These are phyloP conservation scores for Silurus asotus DNA, from an alignment of 2,113 vertebrate genomes.

Conservation along the genomic window DNA sequence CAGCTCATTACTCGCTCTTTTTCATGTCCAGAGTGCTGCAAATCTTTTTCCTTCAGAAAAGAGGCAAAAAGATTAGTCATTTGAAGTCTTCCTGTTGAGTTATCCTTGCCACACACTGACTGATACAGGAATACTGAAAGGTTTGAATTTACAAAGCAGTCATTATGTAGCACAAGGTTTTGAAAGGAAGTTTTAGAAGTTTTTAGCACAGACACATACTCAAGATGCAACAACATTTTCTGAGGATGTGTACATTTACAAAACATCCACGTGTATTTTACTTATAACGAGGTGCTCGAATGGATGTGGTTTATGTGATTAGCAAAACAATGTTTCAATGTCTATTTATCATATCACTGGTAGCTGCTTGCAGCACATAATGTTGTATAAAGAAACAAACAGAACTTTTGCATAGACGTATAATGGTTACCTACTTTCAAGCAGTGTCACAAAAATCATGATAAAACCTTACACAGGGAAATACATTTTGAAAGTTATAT, in stretches of 20 bases:
- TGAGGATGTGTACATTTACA: background rate
- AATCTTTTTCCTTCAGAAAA: conserved; percentile 68
- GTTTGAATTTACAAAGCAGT: conserved; percentile 23
- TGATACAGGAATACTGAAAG: conserved; percentile 27
- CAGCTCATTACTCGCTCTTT: conserved; percentile 70
- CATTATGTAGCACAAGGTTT: conserved; percentile 20
- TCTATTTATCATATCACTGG: background rate
- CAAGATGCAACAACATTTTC: background rate
- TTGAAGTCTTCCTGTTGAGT: conserved; percentile 51
- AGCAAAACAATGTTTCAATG: background rate
- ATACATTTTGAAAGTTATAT: background rate
- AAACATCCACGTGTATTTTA: background rate
- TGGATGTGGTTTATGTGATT: background rate
- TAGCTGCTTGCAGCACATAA: background rate
- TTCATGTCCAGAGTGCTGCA: conserved; percentile 74
- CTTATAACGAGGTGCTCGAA: background rate
- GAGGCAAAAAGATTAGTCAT: conserved; percentile 57
- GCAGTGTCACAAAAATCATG: background rate
- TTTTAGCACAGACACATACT: conserved; percentile 4
- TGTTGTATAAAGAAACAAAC: background rate
- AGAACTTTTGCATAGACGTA: background rate
- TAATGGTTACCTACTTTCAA: background rate
- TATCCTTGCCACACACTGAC: conserved; percentile 46
- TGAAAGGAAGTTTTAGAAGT: conserved; percentile 14
- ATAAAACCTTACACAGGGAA: background rate